A percentile compares a stretch with the other conserved stretches of the same genome.
Evolutionary conservation across 2,113 vertebrate species (phyloP).

Genomic region (Antechinus stuartii): DNA sequence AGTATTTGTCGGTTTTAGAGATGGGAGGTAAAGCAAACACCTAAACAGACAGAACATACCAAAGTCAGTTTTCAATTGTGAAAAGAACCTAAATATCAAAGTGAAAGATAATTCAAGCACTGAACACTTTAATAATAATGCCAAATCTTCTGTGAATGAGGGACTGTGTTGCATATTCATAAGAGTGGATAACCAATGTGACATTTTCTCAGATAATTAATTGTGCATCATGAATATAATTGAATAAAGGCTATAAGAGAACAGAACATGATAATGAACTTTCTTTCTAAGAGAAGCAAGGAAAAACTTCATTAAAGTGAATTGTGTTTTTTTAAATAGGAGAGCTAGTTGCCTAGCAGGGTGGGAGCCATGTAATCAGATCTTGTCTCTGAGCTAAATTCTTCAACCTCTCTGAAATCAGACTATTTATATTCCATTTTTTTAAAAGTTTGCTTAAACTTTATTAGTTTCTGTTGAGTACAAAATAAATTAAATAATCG

Average conservation of each 20-base stretch:
- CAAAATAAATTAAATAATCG: not conserved
- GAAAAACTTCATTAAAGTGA: slow-evolving; percentile 55
- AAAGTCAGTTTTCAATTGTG: not conserved
- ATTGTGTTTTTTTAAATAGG: slow-evolving; percentile 58
- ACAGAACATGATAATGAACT: slow-evolving; percentile 57
- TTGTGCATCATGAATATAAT: slow-evolving; percentile 47
- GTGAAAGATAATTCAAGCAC: not conserved
- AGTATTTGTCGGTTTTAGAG: not conserved
- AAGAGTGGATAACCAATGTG: slow-evolving; percentile 48
- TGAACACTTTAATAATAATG: slow-evolving; percentile 37
- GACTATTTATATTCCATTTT: not conserved
- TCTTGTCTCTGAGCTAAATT: not conserved
- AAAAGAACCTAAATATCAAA: slow-evolving; percentile 29
- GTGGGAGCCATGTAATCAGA: not conserved
- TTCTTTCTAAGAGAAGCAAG: slow-evolving; percentile 53
- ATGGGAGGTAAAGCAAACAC: not conserved
- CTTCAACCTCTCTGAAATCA: not conserved
- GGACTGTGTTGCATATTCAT: slow-evolving; percentile 47
- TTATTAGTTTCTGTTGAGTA: not conserved
- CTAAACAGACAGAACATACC: not conserved
- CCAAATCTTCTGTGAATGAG: slow-evolving; percentile 57
- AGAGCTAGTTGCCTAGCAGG: not conserved
- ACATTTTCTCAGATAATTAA: slow-evolving; percentile 53
- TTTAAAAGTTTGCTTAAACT: not conserved
- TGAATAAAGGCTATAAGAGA: slow-evolving; percentile 55